A percentile compares a stretch with the other conserved stretches of the same genome.
Evolutionary conservation across 2,113 vertebrate genomes (phyloP).

Genomic region (Alaudala cheleensis): DNA sequence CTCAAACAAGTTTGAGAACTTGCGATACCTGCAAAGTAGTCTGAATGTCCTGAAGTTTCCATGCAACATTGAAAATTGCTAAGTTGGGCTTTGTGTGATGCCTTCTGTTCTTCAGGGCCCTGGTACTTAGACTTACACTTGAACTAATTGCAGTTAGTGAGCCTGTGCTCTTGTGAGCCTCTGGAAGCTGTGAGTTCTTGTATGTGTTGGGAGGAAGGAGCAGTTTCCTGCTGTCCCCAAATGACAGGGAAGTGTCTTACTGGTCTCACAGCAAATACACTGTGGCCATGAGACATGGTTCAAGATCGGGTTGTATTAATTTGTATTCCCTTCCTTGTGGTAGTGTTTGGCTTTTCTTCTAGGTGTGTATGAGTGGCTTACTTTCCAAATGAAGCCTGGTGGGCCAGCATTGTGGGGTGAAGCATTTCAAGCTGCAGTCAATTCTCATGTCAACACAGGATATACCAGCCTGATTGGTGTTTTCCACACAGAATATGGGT

Average conservation of each 20-base stretch:
- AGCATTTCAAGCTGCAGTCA: constrained; percentile 77
- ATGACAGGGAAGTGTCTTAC: not conserved
- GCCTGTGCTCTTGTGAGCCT: not conserved
- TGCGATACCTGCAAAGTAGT: not conserved
- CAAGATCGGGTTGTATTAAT: not conserved
- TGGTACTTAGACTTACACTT: accelerated
- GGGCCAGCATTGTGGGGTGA: constrained; percentile 87
- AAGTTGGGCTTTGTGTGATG: not conserved
- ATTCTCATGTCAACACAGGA: constrained; percentile 78
- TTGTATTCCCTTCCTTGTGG: not conserved
- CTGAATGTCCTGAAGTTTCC: not conserved
- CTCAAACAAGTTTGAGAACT: not conserved
- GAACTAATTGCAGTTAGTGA: not conserved
- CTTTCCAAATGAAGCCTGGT: constrained; percentile 89
- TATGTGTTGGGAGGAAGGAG: not conserved
- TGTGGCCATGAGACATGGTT: not conserved
- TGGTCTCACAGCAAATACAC: not conserved
- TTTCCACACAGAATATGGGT: constrained; percentile 88
- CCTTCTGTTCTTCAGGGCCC: not conserved
- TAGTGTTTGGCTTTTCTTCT: not conserved
- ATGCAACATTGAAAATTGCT: not conserved
- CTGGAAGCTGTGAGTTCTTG: not conserved
- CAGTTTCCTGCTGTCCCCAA: not conserved
- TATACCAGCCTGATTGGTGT: constrained; percentile 84
- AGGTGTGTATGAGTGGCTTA: constrained; percentile 89